Evolutionary conservation across 2,888 invertebrate genomes (phyloP), one percentile per base, ranked within the genome.

Genomic region (Electrophaes corylata): DNA sequence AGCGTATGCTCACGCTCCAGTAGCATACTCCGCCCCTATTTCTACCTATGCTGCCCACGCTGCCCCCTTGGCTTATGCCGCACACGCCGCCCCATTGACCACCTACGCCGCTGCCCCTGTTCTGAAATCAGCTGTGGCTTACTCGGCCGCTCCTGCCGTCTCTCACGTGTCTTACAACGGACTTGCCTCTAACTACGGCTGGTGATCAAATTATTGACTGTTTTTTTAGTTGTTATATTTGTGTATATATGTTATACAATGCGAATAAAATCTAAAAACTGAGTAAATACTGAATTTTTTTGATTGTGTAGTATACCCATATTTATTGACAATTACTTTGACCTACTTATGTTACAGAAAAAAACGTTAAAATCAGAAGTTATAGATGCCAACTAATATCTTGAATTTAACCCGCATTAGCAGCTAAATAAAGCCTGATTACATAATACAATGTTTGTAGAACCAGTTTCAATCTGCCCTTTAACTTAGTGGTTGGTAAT

Each of bases 101-200:
- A 54, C 71, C 33, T 74, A 76, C 63, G 45, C 78, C 33, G 67
- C 66, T 71, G 83, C 73, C 71, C 91, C 77, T 65, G 91, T 78
- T 16, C 67, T 79, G 56, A 85, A 85, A 60, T 78, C 87, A 40
- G 91, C 89, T 48, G 70, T 93, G 46, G 78, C 90, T 23, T 93
- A 93, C 83, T 91, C 92, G 26, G 93, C 94, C 37, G 93, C 94
- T 33, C 83, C 83, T 18, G 79, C 92, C 57, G 94, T 94, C 37
- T 93, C 95, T 58, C 94, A 95, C 79, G 93, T 93, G 62, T 85
- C 93, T 69, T 95, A 94, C 91, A 92, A 89, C 67, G 94, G 94
- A 60, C 91, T 94, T 56, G 93, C 93, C 65, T 92, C 93, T 67
- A 77, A 83, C 80, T 95, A 94, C 84, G 94, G 92, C 70, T 95